Conservation (phyloP, 2,797 vertebrate species). For the Crocidura indochinensis region DNA sequence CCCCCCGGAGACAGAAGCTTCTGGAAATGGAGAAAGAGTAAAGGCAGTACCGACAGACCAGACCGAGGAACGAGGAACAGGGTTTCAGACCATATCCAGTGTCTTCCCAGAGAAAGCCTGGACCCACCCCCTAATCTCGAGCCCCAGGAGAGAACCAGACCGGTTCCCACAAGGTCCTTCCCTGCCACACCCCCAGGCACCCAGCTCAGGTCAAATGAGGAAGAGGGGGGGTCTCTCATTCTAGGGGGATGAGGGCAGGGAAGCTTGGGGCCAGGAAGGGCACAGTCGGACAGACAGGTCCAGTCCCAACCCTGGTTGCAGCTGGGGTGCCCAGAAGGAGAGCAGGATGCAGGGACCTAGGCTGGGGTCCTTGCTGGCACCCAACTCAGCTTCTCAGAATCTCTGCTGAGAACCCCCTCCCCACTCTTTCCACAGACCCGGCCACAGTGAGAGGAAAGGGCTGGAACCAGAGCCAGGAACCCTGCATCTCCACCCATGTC, state of each 20-base stretch:
- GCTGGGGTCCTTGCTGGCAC: too few species aligned
- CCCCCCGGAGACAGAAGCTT: neutral
- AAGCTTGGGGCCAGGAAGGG: neutral
- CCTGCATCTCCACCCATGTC: neutral
- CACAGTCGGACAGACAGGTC: too few species aligned
- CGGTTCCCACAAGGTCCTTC: constrained; percentile 64
- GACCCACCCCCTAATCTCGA: constrained; percentile 70
- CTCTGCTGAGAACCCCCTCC: neutral
- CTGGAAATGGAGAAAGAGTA: neutral
- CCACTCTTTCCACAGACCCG: neutral
- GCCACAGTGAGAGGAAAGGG: too few species aligned
- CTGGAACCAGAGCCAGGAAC: neutral
- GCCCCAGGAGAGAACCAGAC: constrained; percentile 50
- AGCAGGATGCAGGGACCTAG: neutral
- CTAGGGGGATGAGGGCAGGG: neutral
- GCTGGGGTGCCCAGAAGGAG: neutral
- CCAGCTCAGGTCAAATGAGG: neutral
- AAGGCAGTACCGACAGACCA: neutral
- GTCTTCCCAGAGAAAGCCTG: constrained; percentile 66
- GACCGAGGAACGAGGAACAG: neutral
- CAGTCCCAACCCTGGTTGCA: neutral
- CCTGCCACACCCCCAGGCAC: neutral
- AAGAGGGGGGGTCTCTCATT: neutral
- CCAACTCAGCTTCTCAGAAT: neutral
- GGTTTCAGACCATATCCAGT: constrained; percentile 60